These are phyloP conservation scores for Tetramorium parvispinum DNA, from an alignment of 1,140 invertebrate species.

Conservation along the genomic window DNA sequence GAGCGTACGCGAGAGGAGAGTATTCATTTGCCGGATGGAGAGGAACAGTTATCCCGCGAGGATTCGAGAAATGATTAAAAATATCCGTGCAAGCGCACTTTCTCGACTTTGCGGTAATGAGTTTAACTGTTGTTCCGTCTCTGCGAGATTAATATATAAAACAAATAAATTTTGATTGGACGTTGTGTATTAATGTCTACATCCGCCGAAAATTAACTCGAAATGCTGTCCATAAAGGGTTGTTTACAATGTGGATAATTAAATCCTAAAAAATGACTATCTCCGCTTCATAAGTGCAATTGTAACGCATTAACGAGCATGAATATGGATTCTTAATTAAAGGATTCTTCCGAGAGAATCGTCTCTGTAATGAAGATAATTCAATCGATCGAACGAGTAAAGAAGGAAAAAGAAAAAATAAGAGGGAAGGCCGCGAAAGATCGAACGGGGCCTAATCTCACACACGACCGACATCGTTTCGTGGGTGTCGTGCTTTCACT, in stretches of 20 bases:
- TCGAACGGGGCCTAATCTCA: slow-evolving; percentile 77
- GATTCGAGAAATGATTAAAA: slow-evolving; percentile 47
- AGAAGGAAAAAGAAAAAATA: neutral
- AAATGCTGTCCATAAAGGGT: neutral
- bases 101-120: slow-evolving; percentile 19
- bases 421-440: slow-evolving; percentile 61
- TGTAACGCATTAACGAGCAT: neutral
- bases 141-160: slow-evolving; percentile 7
- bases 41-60: slow-evolving; percentile 56
- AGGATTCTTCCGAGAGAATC: slow-evolving; percentile 4
- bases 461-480: slow-evolving; percentile 79
- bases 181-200: neutral
- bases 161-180: neutral
- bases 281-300: neutral
- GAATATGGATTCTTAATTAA: slow-evolving; percentile 26
- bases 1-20: neutral
- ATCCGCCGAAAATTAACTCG: neutral
- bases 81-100: neutral
- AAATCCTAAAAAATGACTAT: slow-evolving; percentile 8
- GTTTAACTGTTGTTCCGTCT: neutral
- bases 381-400: slow-evolving; percentile 38
- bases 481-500: slow-evolving; percentile 83
- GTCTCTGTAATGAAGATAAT: slow-evolving; percentile 32
- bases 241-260: neutral
- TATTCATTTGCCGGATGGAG: slow-evolving; percentile 53